Evolutionary conservation across 1,140 invertebrate genomes (phyloP).

Genomic region (Dinothrombium tinctorium): DNA sequence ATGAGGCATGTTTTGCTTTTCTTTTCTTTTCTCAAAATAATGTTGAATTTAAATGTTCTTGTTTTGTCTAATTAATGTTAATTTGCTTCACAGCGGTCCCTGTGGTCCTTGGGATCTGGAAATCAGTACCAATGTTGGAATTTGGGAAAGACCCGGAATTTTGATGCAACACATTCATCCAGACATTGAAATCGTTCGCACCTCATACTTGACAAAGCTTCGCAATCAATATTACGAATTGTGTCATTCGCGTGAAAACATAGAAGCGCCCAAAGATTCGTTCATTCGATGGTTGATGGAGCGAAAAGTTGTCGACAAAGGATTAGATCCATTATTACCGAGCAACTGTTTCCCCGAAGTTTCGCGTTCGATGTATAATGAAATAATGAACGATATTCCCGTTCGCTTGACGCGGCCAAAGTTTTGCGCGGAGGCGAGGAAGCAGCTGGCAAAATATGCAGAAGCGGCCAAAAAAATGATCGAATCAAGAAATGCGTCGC

Average conservation of each 20-base stretch:
- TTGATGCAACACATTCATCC: slow-evolving; percentile 68
- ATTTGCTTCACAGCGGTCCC: background rate
- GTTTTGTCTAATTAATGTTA: no score
- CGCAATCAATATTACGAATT: slow-evolving; percentile 76
- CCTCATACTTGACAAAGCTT: slow-evolving; percentile 50
- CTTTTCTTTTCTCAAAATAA: background rate
- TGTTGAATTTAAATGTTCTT: background rate
- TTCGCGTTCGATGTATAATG: slow-evolving; percentile 78
- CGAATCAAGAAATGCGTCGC: slow-evolving; percentile 42
- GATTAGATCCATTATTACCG: slow-evolving; percentile 56
- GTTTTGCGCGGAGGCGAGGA: slow-evolving; percentile 82
- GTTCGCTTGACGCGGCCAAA: slow-evolving; percentile 83
- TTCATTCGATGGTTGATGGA: slow-evolving; percentile 92
- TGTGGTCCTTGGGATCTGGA: slow-evolving; percentile 62
- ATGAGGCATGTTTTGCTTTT: background rate
- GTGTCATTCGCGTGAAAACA: slow-evolving; percentile 73
- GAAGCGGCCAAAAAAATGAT: slow-evolving; percentile 93
- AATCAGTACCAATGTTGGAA: slow-evolving; percentile 74
- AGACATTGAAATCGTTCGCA: slow-evolving; percentile 58
- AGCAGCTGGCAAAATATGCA: slow-evolving; percentile 77
- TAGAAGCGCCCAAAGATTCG: slow-evolving; percentile 83
- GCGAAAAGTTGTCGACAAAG: slow-evolving; percentile 60
- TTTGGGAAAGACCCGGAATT: slow-evolving; percentile 57
- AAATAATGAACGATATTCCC: slow-evolving; percentile 96
- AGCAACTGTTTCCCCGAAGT: slow-evolving; percentile 75